A percentile compares a stretch with the other conserved stretches of the same genome.
Evolutionary conservation across 2,888 invertebrate species (phyloP).

Genomic region (Gisinianus flammeolus): DNA sequence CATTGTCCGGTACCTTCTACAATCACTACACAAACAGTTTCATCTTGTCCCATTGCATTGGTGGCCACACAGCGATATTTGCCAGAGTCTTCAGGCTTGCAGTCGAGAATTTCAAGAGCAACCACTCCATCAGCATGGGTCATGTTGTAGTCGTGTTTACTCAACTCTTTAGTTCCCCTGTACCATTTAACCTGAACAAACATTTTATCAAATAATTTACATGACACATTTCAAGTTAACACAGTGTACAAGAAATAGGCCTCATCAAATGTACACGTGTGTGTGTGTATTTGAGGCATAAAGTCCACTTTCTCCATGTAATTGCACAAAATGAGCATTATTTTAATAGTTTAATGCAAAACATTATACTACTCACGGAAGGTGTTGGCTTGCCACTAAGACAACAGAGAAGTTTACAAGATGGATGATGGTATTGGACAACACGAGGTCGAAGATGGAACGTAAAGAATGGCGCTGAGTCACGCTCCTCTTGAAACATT

Average conservation of each 20-base stretch:
- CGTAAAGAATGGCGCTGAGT: slow-evolving; percentile 94
- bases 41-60: slow-evolving; percentile 92
- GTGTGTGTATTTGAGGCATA: too few species aligned
- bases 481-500: slow-evolving; percentile 91
- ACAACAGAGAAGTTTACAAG: slow-evolving; percentile 97
- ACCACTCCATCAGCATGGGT: slow-evolving; percentile 92
- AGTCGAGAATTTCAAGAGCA: slow-evolving; percentile 94
- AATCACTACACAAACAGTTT: slow-evolving; percentile 93
- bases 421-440: slow-evolving; percentile 89
- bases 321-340: too few species aligned
- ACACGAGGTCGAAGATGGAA: slow-evolving; percentile 98
- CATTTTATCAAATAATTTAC: too few species aligned
- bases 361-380: slow-evolving; percentile 68
- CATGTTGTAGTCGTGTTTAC: slow-evolving; percentile 89
- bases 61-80: slow-evolving; percentile 93
- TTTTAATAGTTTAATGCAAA: too few species aligned
- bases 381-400: slow-evolving; percentile 94
- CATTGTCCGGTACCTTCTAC: slow-evolving; percentile 82
- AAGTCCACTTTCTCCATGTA: too few species aligned
- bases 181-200: slow-evolving; percentile 66
- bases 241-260: too few species aligned
- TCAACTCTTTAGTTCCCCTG: slow-evolving; percentile 91
- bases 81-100: slow-evolving; percentile 93
- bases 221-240: too few species aligned
- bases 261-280: too few species aligned